Evolutionary conservation across 2,113 vertebrate genomes (phyloP), one percentile per base, ranked within the genome.

Genomic region (Cranoglanis bouderius): DNA sequence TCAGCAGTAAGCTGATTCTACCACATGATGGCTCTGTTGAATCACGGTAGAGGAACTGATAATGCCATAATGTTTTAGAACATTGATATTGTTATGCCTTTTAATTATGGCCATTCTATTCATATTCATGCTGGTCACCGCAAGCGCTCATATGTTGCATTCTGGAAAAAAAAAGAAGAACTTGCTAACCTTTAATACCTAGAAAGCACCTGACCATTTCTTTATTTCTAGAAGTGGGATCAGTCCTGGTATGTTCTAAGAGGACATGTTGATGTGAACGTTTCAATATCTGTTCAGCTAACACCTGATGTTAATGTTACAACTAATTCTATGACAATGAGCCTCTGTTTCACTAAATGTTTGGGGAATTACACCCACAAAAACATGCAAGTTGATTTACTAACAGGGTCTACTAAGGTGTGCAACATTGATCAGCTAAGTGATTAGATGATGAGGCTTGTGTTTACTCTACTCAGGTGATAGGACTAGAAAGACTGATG

Each of bases 1-100:
- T 72, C 2, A 19, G 43, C 57, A 43, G 49, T 46, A 43, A 80
- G 1, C 49, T 75, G 40, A 43, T 46, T 57, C 85, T 55, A 61
- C 90, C 90, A 88, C 88, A 88, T 90, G 90, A 88, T 91, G 90
- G 90, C 90, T 84, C 88, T 90, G 78, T 85, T 57, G 90, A 40
- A 86, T 85, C 89, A 84, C 49, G 16, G 19, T 4, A 43, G 61
- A 83, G 77, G 29, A 26, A 74, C 1, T 6, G 35, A 83, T 43
- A 57, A 43, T 6, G 32, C 19, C 19, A 77, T 14, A 65, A 65
- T 38, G 13, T 10, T 77, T 75, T 49, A 12, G 29, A 75, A 35
- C 26, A 3, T 12, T 21, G 51, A 81, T 59, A 81, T 81, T 81
- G 4, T 38, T 26, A 59, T 19, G 51, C 38, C 16, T 84, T 49